These are phyloP conservation scores for Laterallus jamaicensis DNA, from an alignment of 2,113 vertebrate genomes.

Conservation along the genomic window DNA sequence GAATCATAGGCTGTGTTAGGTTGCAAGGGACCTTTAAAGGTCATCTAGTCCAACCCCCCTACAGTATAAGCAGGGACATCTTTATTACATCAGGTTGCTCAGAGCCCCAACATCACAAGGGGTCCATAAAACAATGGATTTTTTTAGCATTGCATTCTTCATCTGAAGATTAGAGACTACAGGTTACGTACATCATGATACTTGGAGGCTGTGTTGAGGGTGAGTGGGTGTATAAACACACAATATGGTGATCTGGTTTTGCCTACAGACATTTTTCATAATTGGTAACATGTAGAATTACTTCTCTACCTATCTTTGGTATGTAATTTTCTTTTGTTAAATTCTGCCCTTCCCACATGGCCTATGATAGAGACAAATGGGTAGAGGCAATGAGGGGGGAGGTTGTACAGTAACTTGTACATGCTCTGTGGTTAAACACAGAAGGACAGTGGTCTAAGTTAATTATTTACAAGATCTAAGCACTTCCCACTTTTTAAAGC, in stretches of 20 bases:
- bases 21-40: no score
- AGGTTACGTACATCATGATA: rapidly evolving
- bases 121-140: neutral
- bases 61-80: no score
- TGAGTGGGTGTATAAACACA: rapidly evolving
- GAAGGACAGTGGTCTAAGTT: neutral
- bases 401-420: neutral
- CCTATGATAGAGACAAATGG: neutral
- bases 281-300: neutral
- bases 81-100: no score
- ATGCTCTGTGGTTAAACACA: neutral
- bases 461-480: no score
- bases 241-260: rapidly evolving
- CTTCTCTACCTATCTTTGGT: neutral
- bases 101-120: neutral
- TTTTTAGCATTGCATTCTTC: neutral
- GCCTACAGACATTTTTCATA: neutral
- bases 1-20: no score
- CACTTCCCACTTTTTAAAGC: no score
- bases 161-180: neutral
- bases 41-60: no score
- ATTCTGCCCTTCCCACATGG: neutral
- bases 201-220: neutral
- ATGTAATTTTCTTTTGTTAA: neutral
- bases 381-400: neutral